These are phyloP conservation scores for Halocynthia aurantium DNA, from an alignment of 23 tunicate genomes.

Conservation along the genomic window DNA sequence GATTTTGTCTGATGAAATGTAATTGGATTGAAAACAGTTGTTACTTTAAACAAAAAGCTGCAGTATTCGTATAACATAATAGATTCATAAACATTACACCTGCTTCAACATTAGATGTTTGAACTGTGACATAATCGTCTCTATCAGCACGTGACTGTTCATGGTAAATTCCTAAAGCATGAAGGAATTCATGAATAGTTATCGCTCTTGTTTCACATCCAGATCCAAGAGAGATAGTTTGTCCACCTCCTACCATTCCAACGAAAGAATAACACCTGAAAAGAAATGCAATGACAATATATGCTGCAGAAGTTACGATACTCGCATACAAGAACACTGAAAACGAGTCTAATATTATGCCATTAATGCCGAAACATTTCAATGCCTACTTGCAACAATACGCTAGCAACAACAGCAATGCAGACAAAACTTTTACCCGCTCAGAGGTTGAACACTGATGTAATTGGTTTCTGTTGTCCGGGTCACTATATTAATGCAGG, in stretches of 20 bases:
- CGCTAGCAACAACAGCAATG: background rate
- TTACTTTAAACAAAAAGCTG: no score
- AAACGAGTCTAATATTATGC: no score
- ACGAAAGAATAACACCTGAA: slow-evolving; percentile 7
- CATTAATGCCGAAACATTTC: no score
- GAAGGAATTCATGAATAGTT: slow-evolving; percentile 2
- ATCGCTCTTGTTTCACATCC: background rate
- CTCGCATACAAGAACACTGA: no score
- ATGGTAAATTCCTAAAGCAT: slow-evolving; percentile 6
- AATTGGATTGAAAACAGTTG: background rate
- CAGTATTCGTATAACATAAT: no score
- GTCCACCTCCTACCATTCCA: background rate
- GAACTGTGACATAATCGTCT: slow-evolving; percentile 8
- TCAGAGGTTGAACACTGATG: background rate
- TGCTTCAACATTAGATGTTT: background rate
- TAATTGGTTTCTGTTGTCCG: slow-evolving; percentile 10
- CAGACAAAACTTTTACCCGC: background rate
- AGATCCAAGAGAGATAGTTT: background rate
- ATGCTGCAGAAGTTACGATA: no score
- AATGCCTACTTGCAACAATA: no score
- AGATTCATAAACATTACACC: background rate
- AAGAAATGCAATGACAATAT: background rate
- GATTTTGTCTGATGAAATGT: background rate
- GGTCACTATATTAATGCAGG: slow-evolving; percentile 13
- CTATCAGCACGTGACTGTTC: slow-evolving; percentile 12